Base-by-base conservation (phyloP, 2,888 invertebrate species). In the Drosophila glabriapex region DNA sequence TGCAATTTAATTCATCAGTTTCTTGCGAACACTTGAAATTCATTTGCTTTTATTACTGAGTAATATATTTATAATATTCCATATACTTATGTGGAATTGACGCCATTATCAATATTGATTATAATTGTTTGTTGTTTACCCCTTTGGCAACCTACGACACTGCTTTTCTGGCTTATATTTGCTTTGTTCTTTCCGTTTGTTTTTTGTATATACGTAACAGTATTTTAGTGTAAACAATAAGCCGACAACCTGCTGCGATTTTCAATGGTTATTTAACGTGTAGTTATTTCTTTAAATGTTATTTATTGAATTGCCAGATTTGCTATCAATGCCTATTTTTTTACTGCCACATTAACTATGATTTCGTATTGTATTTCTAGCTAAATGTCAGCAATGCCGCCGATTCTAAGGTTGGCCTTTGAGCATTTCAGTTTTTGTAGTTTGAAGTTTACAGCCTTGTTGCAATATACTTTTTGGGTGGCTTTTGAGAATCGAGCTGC, bases 361-460 rank as follows among this genome's bases (percentile, higher is more conserved):
- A 65, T 58, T 70, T 70, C 25, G 46, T 50, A 46, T 61, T 68
- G 39, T 58, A 37, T 37, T 61, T 58, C 60, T 50, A 61, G 56
- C 56, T 68, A 80, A 80, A 80, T 82, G 80, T 75, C 82, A 80
- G 82, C 79, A 79, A 63, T 82, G 76, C 54, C 67, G 33, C n/a
- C 59, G 53, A 82, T 80, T 78, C 79, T 81, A 25, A 53, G 49
- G 52, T 71, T 78, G 75, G 79, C 82, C 82, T 80, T 80, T 82
- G 50, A 46, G 53, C 12, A n/a, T 49, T 46, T 22, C 37, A 33
- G 37, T 37, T 19, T 55, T 62, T 55, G 46, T 35, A 54, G 29
- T 74, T 67, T 74, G 67, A 71, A 65, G 68, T 54, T 62, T 52
- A 50, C 43, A 64, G 49, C 75, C 69, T 73, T 78, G 68, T 31